A percentile compares a stretch with the other conserved stretches of the same genome.
phyloP scores from a whole-genome alignment of 2,113 vertebrate genomes.

The Chaenogobius annularis region DNA sequence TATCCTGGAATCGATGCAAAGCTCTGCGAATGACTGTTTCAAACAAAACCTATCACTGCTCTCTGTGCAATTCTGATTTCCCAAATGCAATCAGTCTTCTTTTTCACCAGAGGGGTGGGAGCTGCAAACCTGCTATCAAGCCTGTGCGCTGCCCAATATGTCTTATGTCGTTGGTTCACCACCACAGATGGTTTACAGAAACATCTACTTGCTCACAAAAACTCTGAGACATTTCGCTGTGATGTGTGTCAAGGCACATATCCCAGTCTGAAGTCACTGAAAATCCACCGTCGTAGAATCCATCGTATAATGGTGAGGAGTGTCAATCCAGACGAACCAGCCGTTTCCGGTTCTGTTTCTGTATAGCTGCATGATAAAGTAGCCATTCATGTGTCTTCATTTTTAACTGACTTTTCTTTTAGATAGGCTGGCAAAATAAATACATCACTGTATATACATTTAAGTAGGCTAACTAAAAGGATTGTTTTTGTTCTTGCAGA shows the following conservation, averaged over 20 bases:
- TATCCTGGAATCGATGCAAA: slow-evolving; percentile 72
- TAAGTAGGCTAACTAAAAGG: slow-evolving; percentile 10
- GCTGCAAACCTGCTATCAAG: slow-evolving; percentile 72
- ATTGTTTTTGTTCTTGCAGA: not conserved
- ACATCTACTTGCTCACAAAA: slow-evolving; percentile 77
- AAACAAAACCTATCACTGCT: slow-evolving; percentile 66
- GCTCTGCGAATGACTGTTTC: slow-evolving; percentile 33
- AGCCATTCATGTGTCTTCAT: not conserved
- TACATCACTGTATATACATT: slow-evolving; percentile 23
- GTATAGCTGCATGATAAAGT: not conserved
- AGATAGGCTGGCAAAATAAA: not conserved
- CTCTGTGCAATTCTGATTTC: slow-evolving; percentile 72
- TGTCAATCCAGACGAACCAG: slow-evolving; percentile 19
- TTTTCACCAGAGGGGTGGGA: slow-evolving; percentile 72
- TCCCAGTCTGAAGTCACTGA: slow-evolving; percentile 70
- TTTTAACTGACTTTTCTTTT: slow-evolving; percentile 10
- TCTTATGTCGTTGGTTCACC: slow-evolving; percentile 74
- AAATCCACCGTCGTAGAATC: slow-evolving; percentile 75
- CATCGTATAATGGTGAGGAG: slow-evolving; percentile 72
- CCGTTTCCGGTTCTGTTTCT: slow-evolving; percentile 19
- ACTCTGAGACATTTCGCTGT: slow-evolving; percentile 62
- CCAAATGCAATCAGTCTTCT: slow-evolving; percentile 67
- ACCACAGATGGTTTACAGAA: slow-evolving; percentile 74
- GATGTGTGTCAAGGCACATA: slow-evolving; percentile 75
- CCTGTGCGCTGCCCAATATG: slow-evolving; percentile 76